Percentiles rank a stretch among this genome's conserved stretches.
Evolutionary conservation across 1,140 invertebrate genomes (phyloP).

Genomic region (Drosophila pseudoobscura): DNA sequence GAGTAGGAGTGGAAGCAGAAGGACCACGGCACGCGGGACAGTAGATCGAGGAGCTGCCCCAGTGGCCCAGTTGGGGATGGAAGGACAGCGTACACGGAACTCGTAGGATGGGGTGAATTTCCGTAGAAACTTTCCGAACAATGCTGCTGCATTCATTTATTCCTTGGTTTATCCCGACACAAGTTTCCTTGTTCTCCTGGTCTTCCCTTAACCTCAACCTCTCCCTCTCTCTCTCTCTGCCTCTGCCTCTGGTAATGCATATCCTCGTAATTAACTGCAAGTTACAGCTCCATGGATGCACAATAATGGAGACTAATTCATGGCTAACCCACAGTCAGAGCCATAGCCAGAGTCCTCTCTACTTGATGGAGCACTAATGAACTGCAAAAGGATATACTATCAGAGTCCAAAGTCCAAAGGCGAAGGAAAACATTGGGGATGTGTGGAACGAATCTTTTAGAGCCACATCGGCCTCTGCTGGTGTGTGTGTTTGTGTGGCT

Average conservation of each 20-base stretch:
- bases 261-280: slow-evolving; percentile 45
- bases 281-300: slow-evolving; percentile 31
- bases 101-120: too few relatives aligned
- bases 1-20: slow-evolving; percentile 4
- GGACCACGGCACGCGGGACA: neutral
- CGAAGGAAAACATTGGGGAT: too few relatives aligned
- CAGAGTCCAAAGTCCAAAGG: too few relatives aligned
- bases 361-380: too few relatives aligned
- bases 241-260: slow-evolving; percentile 16
- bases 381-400: too few relatives aligned
- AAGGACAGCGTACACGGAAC: neutral
- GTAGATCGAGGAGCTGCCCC: neutral
- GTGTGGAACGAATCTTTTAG: too few relatives aligned
- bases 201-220: neutral
- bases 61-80: too few relatives aligned
- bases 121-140: slow-evolving; percentile 15
- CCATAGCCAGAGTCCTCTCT: neutral
- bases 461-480: too few relatives aligned
- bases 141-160: slow-evolving; percentile 8
- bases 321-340: slow-evolving; percentile 7
- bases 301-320: slow-evolving; percentile 34
- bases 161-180: slow-evolving; percentile 13
- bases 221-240: too few relatives aligned
- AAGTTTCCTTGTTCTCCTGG: neutral
- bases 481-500: too few relatives aligned